Evolutionary conservation across 2,797 vertebrate species (phyloP), one percentile per base, ranked within the genome.

Genomic region (Diglossa cyanea): DNA sequence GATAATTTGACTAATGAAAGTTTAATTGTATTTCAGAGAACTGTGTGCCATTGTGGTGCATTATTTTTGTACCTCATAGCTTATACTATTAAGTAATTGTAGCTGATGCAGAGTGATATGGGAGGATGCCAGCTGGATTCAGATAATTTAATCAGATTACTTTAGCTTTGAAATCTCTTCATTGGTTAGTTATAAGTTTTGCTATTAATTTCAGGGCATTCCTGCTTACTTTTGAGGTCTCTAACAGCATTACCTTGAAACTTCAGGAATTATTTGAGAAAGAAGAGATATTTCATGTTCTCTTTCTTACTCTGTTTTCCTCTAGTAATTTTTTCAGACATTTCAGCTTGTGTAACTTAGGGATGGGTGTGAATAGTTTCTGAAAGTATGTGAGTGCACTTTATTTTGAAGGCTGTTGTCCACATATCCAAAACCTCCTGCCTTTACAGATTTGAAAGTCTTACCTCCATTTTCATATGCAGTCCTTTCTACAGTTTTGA

Each of bases 121-220:
- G 54, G 80, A 80, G 54, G 35, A 77, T 80, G 84, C 84, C 94
- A 96, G 55, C 73, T 75, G 79, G 44, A 95, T 71, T 93, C 47
- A 60, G 75, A 89, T 37, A 55, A 83, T 70, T 94, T 93, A 91
- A 94, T 95, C 75, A 88, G 85, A 93, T 94, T 95, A 68, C 18
- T 89, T 73, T 62, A 58, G n/a, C 62, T 91, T 77, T 93, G 62
- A 93, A 94, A 95, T 84, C 20, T 80, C 48, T 63, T 86, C 76
- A 70, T 54, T 88, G 85, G 81, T 54, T 88, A 55, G 65, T 68
- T 80, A 88, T 68, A 91, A 91, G 72, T 70, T 35, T 83, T 80
- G 75, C 78, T 93, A 94, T 90, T 95, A 62, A 91, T 93, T 94
- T 83, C 58, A 72, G 40, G 30, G 19, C 40, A 66, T 65, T 89